Percentiles rank a stretch among this genome's conserved stretches.
These are phyloP conservation scores for Potamarius usumacintae DNA, from an alignment of 2,113 vertebrate genomes.

Conservation along the genomic window DNA sequence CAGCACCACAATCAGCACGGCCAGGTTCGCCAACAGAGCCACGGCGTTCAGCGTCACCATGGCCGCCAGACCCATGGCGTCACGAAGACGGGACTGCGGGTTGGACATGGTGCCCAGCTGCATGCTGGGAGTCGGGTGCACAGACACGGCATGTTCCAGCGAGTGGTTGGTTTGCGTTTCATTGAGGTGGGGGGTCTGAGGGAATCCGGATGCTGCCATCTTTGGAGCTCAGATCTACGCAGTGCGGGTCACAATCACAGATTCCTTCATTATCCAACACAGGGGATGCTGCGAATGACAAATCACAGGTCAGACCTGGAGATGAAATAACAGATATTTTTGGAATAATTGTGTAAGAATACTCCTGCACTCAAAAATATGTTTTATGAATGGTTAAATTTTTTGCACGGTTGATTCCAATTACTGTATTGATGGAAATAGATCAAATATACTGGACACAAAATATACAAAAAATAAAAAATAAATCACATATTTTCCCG, in stretches of 20 bases:
- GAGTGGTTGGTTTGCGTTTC: constrained; percentile 44
- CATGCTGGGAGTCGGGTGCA: constrained; percentile 52
- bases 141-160: constrained; percentile 16
- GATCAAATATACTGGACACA: background rate
- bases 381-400: background rate
- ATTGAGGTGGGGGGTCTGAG: constrained; percentile 20
- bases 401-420: background rate
- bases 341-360: background rate
- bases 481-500: background rate
- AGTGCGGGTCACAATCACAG: background rate
- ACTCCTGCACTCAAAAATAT: background rate
- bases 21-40: constrained; percentile 82
- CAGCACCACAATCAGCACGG: constrained; percentile 83
- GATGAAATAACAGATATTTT: constrained; percentile 11
- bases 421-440: background rate
- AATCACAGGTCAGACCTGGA: constrained; percentile 30
- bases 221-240: background rate
- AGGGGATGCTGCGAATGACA: background rate
- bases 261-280: constrained; percentile 48
- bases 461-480: background rate
- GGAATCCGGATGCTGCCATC: constrained; percentile 42
- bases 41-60: constrained; percentile 84
- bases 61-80: constrained; percentile 78
- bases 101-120: constrained; percentile 59
- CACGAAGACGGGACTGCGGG: constrained; percentile 75